Base-by-base conservation (phyloP, 1,140 invertebrate genomes). In the Cylas formicarius region DNA sequence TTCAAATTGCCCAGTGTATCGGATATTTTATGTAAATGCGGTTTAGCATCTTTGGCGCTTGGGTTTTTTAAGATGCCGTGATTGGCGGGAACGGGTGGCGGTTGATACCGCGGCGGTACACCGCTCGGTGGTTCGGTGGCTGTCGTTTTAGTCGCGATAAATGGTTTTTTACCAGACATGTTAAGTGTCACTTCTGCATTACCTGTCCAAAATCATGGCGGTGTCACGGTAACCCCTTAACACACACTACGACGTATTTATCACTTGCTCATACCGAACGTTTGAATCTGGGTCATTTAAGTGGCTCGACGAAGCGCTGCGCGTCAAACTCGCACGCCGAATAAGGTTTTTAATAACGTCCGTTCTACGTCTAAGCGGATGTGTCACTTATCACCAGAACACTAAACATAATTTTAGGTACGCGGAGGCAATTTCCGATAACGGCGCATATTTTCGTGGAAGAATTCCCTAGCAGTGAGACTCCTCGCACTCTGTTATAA, bases 81-180 rank as follows among this genome's bases (percentile, higher is more conserved):
- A 21, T 36, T 55, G 10, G 45, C 60, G 2, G 74, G 75, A 34
- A 76, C 71, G 3, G 78, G 78, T 14, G 78, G 78, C 26, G 76
- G 77, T 53, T 80, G 77, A 54, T 79, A 79, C n/a, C 76, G 67
- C 18, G 78, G 78, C 27, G 77, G 77, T 49, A 75, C 58, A n/a
- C 35, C 35, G 4, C 20, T 8, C 5, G 36, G 22, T 13, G 29
- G 26, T 35, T 39, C 45, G 48, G 52, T 51, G 26, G 51, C 37
- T 39, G 50, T 44, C 22, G 60, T 41, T 56, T 61, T 61, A 32
- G 50, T 44, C 28, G 56, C 52, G 43, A 60, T 56, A 38, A 56
- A 54, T 33, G 61, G 57, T 57, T 65, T 63, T 53, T 60, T 65
- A 52, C 53, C 59, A 47, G 62, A 65, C 62, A 65, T 65, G 58